These are phyloP conservation scores for Zoanthus solanderi DNA, from an alignment of 92 coral and sea anemone genomes.

Conservation along the genomic window DNA sequence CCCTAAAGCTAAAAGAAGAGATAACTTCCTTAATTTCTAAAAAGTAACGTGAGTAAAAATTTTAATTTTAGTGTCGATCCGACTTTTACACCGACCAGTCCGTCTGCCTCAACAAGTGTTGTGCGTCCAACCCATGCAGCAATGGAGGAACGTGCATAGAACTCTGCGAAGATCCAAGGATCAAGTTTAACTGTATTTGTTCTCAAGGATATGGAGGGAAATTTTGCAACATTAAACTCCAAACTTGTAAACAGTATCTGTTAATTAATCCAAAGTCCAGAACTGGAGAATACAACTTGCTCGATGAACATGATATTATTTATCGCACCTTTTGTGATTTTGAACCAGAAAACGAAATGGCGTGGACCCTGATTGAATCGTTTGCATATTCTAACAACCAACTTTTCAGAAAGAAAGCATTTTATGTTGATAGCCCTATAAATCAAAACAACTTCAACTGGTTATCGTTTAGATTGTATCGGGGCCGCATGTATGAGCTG, in stretches of 20 bases:
- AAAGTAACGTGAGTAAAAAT: too few species aligned
- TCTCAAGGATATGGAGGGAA: too few species aligned
- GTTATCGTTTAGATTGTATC: not conserved
- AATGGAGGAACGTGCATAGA: constrained; percentile 33
- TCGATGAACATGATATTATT: not conserved
- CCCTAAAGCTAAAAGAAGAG: too few species aligned
- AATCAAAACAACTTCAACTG: constrained; percentile 8
- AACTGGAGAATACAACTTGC: constrained; percentile 3
- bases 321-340: constrained; percentile 5
- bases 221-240: not conserved
- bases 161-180: constrained; percentile 20
- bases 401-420: not conserved
- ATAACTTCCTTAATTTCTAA: too few species aligned
- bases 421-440: not conserved
- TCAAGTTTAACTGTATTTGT: constrained; percentile 24
- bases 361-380: constrained; percentile 20
- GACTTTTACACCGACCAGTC: too few species aligned
- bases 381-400: constrained; percentile 17
- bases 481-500: not conserved
- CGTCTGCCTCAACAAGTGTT: constrained; percentile 20
- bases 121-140: constrained; percentile 3
- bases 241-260: not conserved
- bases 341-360: constrained; percentile 19
- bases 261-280: not conserved
- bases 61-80: too few species aligned